A percentile compares a stretch with the other conserved stretches of the same genome.
Evolutionary conservation across 2,888 invertebrate species (phyloP).

Genomic region (Sinohyriopsis cumingii): DNA sequence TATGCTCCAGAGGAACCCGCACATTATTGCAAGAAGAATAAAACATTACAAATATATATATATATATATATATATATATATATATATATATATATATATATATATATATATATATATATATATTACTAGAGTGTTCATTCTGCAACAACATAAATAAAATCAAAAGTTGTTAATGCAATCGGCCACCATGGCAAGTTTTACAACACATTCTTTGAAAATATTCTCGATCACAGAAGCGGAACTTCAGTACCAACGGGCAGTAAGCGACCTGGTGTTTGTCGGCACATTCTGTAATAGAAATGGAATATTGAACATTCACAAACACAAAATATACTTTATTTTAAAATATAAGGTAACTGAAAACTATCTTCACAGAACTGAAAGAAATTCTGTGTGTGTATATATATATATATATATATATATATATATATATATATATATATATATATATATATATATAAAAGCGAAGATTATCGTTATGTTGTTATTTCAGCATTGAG

Average conservation of each 20-base stretch:
- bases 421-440: neutral
- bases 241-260: conserved; percentile 67
- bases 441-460: neutral
- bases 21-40: no score
- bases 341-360: neutral
- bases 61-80: no score
- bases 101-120: no score
- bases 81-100: no score
- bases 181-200: conserved; percentile 53
- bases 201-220: conserved; percentile 69
- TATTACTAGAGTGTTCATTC: no score
- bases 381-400: neutral
- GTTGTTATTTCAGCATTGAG: no score
- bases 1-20: no score
- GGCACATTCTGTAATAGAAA: conserved; percentile 55
- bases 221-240: conserved; percentile 62
- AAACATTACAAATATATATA: no score
- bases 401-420: neutral
- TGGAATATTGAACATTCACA: neutral
- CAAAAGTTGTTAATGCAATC: no score
- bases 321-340: conserved; percentile 3
- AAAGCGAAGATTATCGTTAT: no score
- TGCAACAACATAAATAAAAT: no score
- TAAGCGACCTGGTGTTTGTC: conserved; percentile 67
- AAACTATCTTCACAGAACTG: no score